phyloP scores from a whole-genome alignment of 1,140 invertebrate genomes.

The Diorhabda sublineata region DNA sequence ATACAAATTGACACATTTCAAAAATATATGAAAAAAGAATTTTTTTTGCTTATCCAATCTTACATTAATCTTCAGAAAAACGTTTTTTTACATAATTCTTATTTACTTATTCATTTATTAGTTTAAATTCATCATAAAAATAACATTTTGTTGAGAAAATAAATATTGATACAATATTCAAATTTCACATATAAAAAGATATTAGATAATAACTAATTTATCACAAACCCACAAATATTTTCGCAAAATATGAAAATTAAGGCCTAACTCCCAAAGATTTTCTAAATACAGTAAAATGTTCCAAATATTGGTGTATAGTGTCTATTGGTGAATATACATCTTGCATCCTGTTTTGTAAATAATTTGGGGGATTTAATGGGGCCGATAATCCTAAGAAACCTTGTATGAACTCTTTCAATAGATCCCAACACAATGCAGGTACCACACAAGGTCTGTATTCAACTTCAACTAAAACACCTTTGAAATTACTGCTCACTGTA shows the following conservation, averaged over 20 bases:
- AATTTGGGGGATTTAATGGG: conserved; percentile 57
- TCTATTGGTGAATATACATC: conserved; percentile 86
- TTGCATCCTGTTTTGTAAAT: conserved; percentile 72
- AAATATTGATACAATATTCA: no score
- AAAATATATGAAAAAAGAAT: no score
- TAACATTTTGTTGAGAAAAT: no score
- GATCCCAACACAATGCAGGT: conserved; percentile 82
- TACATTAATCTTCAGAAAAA: no score
- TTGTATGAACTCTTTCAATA: conserved; percentile 89
- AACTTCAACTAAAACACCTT: conserved; percentile 91
- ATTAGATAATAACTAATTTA: no score
- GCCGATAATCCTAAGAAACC: conserved; percentile 80
- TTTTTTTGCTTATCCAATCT: no score
- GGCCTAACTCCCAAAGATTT: conserved; percentile 57
- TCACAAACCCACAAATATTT: neutral
- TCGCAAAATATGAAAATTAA: neutral
- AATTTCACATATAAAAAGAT: no score
- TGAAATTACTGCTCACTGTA: conserved; percentile 88
- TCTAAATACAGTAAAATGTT: conserved; percentile 86
- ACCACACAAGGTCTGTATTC: conserved; percentile 90
- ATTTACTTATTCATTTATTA: no score
- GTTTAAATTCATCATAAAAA: no score
- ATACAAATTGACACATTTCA: no score
- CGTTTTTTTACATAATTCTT: no score
- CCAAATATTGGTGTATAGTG: conserved; percentile 91